A percentile compares a stretch with the other conserved stretches of the same genome.
Evolutionary conservation across 2,113 vertebrate species (phyloP).

Genomic region (Oxyura jamaicensis): DNA sequence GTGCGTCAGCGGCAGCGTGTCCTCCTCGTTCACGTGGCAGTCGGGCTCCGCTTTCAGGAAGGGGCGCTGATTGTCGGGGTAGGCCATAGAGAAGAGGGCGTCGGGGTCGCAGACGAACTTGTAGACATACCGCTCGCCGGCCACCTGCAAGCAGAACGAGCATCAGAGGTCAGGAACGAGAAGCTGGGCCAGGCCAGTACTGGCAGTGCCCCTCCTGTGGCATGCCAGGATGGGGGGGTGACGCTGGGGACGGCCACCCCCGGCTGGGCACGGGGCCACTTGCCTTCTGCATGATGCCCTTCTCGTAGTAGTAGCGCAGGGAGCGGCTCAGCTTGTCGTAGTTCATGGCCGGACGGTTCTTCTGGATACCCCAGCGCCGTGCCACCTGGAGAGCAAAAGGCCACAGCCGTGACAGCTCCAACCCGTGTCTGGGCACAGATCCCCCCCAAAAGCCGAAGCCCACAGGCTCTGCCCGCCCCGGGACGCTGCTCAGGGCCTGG

Average conservation of each 20-base stretch:
- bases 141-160: slow-evolving; percentile 80
- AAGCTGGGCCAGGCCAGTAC: accelerated
- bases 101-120: slow-evolving; percentile 97
- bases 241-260: accelerated
- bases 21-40: slow-evolving; percentile 83
- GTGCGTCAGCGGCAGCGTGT: slow-evolving; percentile 90
- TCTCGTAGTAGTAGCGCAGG: slow-evolving; percentile 97
- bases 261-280: neutral
- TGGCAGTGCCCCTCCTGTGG: accelerated
- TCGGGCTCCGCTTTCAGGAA: slow-evolving; percentile 91
- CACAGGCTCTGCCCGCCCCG: neutral
- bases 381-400: slow-evolving; percentile 83
- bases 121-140: slow-evolving; percentile 94
- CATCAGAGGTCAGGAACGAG: accelerated
- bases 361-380: slow-evolving; percentile 96
- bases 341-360: slow-evolving; percentile 97
- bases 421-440: accelerated
- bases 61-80: slow-evolving; percentile 94
- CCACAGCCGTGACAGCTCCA: slow-evolving; percentile 18
- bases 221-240: neutral
- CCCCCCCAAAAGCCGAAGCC: neutral
- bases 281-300: slow-evolving; percentile 99
- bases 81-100: slow-evolving; percentile 97
- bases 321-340: slow-evolving; percentile 98
- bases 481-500: neutral